phyloP scores from a whole-genome alignment of 1,140 invertebrate species.

The Trissolcus basalis region DNA sequence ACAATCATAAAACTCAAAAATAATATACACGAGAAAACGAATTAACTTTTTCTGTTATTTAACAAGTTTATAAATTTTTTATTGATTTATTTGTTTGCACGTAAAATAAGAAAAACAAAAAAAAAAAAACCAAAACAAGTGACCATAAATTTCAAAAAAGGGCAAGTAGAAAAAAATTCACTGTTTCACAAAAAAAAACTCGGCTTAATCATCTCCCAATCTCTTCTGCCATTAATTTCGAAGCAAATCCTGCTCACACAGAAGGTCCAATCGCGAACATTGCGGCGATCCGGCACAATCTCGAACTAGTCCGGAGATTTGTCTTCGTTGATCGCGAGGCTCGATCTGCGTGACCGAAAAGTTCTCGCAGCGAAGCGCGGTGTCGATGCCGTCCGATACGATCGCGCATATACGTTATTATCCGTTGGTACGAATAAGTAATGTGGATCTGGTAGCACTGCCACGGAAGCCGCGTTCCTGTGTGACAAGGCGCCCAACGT shows the following conservation, averaged over 20 bases:
- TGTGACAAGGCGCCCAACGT: slow-evolving; percentile 50
- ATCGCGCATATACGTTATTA: slow-evolving; percentile 58
- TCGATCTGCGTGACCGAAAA: slow-evolving; percentile 41
- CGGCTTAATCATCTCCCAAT: slow-evolving; percentile 30
- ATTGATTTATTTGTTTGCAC: no score
- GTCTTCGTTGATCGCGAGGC: slow-evolving; percentile 46
- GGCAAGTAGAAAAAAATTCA: not conserved
- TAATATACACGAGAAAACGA: no score
- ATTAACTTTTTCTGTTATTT: no score
- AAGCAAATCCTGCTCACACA: slow-evolving; percentile 17
- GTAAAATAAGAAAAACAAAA: no score
- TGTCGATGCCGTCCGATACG: slow-evolving; percentile 49
- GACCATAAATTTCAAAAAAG: no score
- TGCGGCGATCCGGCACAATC: slow-evolving; percentile 49
- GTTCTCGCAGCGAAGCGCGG: slow-evolving; percentile 24
- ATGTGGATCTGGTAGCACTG: slow-evolving; percentile 51
- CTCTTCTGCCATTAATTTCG: slow-evolving; percentile 34
- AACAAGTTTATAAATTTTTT: no score
- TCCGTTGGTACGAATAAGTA: slow-evolving; percentile 45
- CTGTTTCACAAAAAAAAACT: not conserved
- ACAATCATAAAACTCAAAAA: no score
- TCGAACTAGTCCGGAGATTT: slow-evolving; percentile 60
- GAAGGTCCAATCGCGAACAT: slow-evolving; percentile 32
- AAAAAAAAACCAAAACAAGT: no score
- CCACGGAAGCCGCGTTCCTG: slow-evolving; percentile 23